These are phyloP conservation scores for Apogon hyalosoma DNA, from an alignment of 2,797 vertebrate genomes.

Conservation along the genomic window DNA sequence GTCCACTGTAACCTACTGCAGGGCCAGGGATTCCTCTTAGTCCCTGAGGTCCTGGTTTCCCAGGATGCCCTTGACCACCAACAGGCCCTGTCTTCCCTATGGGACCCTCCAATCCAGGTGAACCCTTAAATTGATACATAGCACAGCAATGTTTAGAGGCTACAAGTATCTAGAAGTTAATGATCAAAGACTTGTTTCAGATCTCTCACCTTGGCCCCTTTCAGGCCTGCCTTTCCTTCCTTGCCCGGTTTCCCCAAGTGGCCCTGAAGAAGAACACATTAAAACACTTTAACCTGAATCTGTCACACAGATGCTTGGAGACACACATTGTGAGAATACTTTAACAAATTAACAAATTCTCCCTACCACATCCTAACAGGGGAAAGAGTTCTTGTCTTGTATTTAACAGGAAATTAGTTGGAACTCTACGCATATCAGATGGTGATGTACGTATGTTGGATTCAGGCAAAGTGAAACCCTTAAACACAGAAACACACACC, in stretches of 20 bases:
- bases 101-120: constrained; percentile 91
- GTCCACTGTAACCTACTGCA: constrained; percentile 84
- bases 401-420: not conserved
- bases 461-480: constrained; percentile 11
- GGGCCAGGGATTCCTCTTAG: constrained; percentile 95
- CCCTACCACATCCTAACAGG: not conserved
- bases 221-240: constrained; percentile 78
- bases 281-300: constrained; percentile 39
- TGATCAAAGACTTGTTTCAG: constrained; percentile 5
- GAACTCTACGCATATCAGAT: not conserved
- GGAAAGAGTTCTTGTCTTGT: not conserved
- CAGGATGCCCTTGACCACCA: constrained; percentile 92
- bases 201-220: constrained; percentile 79
- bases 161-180: not conserved
- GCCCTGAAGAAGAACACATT: constrained; percentile 69
- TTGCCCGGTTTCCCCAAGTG: constrained; percentile 83
- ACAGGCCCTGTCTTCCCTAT: constrained; percentile 94
- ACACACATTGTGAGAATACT: constrained; percentile 7
- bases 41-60: constrained; percentile 91
- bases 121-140: constrained; percentile 82
- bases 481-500: constrained; percentile 74
- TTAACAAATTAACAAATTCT: not conserved
- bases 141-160: not conserved
- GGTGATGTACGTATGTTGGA: no score
- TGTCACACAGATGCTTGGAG: constrained; percentile 20